Evolutionary conservation across 2,797 vertebrate genomes (phyloP).

Genomic region (Chromobotia macracanthus): DNA sequence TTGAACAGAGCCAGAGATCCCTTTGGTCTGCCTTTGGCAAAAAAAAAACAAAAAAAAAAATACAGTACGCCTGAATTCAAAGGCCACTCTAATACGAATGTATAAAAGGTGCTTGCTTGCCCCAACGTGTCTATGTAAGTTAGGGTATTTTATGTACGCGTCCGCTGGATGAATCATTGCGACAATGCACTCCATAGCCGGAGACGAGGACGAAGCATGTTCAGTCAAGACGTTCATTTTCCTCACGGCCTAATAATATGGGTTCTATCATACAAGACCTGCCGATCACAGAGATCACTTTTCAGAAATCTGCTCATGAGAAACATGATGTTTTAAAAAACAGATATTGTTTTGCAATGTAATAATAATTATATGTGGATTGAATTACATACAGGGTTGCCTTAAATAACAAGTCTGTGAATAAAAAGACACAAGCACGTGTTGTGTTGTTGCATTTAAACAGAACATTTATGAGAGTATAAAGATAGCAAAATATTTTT

Average conservation of each 20-base stretch:
- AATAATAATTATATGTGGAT: background rate
- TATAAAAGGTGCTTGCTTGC: constrained; percentile 41
- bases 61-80: constrained; percentile 21
- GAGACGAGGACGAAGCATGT: constrained; percentile 36
- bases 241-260: constrained; percentile 2
- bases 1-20: constrained; percentile 48
- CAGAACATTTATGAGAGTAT: background rate
- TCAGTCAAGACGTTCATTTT: constrained; percentile 46
- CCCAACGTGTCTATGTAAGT: constrained; percentile 49
- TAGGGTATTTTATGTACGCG: constrained; percentile 34
- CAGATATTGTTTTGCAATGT: background rate
- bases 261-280: background rate
- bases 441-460: background rate
- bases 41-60: constrained; percentile 45
- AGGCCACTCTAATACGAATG: constrained; percentile 33
- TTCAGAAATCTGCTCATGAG: too few relatives aligned
- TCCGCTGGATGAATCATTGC: constrained; percentile 29
- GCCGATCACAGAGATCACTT: background rate
- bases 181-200: constrained; percentile 29
- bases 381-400: background rate
- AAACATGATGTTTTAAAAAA: background rate
- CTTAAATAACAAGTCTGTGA: background rate
- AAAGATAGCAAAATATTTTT: background rate
- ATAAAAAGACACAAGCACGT: background rate
- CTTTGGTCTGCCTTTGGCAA: constrained; percentile 39